Conservation (phyloP, 1,140 invertebrate species). For the Aphis gossypii region DNA sequence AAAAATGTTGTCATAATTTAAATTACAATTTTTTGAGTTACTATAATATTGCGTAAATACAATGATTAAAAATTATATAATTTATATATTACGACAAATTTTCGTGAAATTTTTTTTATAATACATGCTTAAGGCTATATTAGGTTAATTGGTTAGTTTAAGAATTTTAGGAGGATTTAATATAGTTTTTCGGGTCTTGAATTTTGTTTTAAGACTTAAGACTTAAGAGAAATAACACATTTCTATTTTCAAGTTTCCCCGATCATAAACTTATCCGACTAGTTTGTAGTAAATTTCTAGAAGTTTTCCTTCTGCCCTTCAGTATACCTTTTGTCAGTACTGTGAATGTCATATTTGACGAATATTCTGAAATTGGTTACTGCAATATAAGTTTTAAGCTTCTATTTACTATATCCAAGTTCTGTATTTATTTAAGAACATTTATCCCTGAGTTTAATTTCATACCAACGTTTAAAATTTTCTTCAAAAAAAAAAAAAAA, state of each 20-base stretch:
- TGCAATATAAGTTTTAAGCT: background rate
- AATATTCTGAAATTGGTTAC: conserved; percentile 38
- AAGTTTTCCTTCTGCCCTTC: conserved; percentile 34
- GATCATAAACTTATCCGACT: conserved; percentile 27
- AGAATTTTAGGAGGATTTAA: background rate
- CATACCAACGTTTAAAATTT: background rate
- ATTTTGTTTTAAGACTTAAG: background rate
- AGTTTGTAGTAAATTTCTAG: conserved; percentile 5
- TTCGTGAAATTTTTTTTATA: background rate
- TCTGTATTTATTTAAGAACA: background rate
- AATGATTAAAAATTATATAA: background rate
- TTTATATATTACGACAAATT: too few relatives aligned
- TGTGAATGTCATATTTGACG: conserved; percentile 4
- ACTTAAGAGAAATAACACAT: background rate
- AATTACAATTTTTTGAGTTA: background rate
- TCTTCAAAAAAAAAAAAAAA: background rate
- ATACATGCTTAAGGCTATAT: background rate
- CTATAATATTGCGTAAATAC: background rate
- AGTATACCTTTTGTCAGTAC: conserved; percentile 17
- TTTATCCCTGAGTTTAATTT: background rate
- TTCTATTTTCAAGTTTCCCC: conserved; percentile 20
- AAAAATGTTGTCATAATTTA: background rate
- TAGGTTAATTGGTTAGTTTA: background rate
- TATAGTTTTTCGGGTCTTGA: background rate
- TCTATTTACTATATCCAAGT: conserved; percentile 60